These are phyloP conservation scores for Lampris incognitus DNA, from an alignment of 2,113 vertebrate genomes.

Conservation along the genomic window DNA sequence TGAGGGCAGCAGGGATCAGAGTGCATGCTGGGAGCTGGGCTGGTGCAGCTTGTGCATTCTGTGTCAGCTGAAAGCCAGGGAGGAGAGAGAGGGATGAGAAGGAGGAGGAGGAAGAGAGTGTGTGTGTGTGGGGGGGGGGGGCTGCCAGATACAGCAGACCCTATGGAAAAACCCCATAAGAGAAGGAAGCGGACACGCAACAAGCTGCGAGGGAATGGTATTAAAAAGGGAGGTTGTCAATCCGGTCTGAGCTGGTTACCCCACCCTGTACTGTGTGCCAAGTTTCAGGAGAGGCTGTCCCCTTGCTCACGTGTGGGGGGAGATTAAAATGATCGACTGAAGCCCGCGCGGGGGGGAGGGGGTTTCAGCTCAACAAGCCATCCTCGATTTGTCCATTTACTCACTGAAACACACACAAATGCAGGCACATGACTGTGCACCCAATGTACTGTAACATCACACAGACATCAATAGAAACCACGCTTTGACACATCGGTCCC, in stretches of 20 bases:
- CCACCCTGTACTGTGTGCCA: conserved; percentile 85
- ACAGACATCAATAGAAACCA: conserved; percentile 47
- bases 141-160: conserved; percentile 63
- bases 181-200: conserved; percentile 79
- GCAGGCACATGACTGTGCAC: conserved; percentile 35
- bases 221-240: conserved; percentile 88
- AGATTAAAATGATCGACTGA: conserved; percentile 85
- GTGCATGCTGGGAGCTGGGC: conserved; percentile 73
- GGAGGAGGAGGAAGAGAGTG: conserved; percentile 34
- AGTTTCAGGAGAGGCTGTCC: conserved; percentile 86
- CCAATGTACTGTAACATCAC: conserved; percentile 29
- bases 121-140: conserved; percentile 17
- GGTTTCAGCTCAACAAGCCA: conserved; percentile 69
- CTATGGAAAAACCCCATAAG: conserved; percentile 79
- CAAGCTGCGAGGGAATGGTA: conserved; percentile 82
- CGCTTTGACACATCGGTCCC: background rate
- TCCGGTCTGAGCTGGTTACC: conserved; percentile 88
- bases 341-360: conserved; percentile 72
- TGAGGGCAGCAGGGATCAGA: conserved; percentile 70
- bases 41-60: conserved; percentile 62
- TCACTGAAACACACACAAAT: conserved; percentile 50
- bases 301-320: conserved; percentile 83
- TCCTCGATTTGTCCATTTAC: conserved; percentile 75
- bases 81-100: conserved; percentile 53
- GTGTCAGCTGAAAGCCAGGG: conserved; percentile 61